phyloP scores from a whole-genome alignment of 2,797 vertebrate genomes.

The Enteromius anoplus region DNA sequence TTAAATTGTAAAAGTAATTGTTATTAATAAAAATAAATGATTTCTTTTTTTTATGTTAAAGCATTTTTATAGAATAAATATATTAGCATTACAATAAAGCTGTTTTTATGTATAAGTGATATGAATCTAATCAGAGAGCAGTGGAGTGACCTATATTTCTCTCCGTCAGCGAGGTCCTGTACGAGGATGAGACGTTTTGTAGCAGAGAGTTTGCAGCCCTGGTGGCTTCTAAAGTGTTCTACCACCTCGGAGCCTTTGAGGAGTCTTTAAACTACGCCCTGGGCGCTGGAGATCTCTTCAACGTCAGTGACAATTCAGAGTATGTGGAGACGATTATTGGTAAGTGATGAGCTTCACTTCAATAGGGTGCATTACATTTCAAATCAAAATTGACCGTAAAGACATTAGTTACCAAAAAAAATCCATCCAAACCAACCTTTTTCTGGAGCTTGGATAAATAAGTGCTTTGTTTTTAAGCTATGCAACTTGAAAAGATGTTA shows the following conservation, averaged over 20 bases:
- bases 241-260: slow-evolving; percentile 97
- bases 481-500: too few relatives aligned
- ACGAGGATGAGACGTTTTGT: slow-evolving; percentile 96
- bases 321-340: slow-evolving; percentile 99
- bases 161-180: slow-evolving; percentile 88
- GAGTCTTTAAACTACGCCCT: slow-evolving; percentile 97
- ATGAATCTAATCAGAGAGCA: too few relatives aligned
- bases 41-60: too few relatives aligned
- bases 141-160: neutral
- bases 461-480: too few relatives aligned
- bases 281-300: slow-evolving; percentile 98
- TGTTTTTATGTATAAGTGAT: neutral
- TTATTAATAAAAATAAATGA: too few relatives aligned
- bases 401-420: neutral
- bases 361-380: neutral
- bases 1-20: too few relatives aligned
- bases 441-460: too few relatives aligned
- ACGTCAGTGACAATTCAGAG: slow-evolving; percentile 96
- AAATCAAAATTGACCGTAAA: neutral
- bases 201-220: slow-evolving; percentile 95
- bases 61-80: neutral
- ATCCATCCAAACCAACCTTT: too few relatives aligned
- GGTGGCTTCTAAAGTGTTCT: slow-evolving; percentile 99
- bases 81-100: neutral
- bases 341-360: slow-evolving; percentile 66